Evolutionary conservation across 2,797 vertebrate species (phyloP).

Genomic region (Gymnopithys bicolor): DNA sequence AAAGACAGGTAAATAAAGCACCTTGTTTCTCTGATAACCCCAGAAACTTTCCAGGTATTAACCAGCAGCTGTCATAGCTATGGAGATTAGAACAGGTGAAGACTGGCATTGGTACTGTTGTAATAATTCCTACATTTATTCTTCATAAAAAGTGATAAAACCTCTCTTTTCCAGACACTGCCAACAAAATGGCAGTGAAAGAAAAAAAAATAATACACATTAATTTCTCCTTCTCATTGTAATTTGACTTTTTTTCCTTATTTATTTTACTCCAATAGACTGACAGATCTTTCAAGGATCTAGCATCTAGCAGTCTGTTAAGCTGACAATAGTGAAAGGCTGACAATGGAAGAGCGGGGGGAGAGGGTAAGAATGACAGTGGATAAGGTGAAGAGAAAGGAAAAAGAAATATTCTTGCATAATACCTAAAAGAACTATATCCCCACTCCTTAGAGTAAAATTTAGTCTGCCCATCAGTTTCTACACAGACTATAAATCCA

Average conservation of each 20-base stretch:
- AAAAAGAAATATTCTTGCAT: not conserved
- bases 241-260: not conserved
- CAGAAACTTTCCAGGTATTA: not conserved
- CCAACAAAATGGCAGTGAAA: not conserved
- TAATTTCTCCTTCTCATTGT: not conserved
- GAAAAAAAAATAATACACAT: not conserved
- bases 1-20: not conserved
- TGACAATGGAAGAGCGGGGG: not conserved
- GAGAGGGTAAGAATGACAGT: not conserved
- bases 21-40: not conserved
- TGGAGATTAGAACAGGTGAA: not conserved
- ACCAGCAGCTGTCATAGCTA: not conserved
- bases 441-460: not conserved
- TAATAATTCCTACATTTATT: not conserved
- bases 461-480: not conserved
- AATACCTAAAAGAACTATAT: not conserved
- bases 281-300: not conserved
- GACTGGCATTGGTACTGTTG: not conserved
- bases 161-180: not conserved
- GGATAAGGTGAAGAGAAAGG: not conserved
- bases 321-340: not conserved
- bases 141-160: not conserved
- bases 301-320: not conserved
- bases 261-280: not conserved
- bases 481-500: slow-evolving; percentile 26